These are phyloP conservation scores for Botrylloides violaceus DNA, from an alignment of 23 tunicate species.

Conservation along the genomic window DNA sequence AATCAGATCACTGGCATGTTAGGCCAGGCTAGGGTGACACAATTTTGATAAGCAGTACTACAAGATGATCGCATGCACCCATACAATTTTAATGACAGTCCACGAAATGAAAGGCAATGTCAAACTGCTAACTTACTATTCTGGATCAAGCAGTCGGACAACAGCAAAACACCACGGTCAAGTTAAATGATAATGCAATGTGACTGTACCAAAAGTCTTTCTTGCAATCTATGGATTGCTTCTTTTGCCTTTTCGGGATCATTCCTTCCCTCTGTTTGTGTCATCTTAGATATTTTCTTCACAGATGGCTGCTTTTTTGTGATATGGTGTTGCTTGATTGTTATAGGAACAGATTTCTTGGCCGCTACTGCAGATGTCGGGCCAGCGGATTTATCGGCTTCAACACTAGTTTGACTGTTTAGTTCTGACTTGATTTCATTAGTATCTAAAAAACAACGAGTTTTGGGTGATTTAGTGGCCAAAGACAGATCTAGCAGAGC, in stretches of 20 bases:
- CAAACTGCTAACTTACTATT: too few relatives aligned
- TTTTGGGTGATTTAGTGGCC: too few relatives aligned
- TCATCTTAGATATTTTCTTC: not conserved
- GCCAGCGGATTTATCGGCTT: not conserved
- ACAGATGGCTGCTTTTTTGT: too few relatives aligned
- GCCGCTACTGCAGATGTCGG: not conserved
- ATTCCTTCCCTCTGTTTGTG: constrained; percentile 14
- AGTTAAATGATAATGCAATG: not conserved
- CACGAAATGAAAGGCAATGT: too few relatives aligned
- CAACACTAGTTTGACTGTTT: not conserved
- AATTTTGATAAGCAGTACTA: too few relatives aligned
- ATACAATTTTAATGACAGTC: too few relatives aligned
- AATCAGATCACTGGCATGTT: too few relatives aligned
- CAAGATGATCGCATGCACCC: too few relatives aligned
- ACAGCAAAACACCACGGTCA: too few relatives aligned
- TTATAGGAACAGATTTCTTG: not conserved
- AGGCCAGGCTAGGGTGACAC: too few relatives aligned
- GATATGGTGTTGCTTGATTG: too few relatives aligned
- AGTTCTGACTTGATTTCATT: not conserved
- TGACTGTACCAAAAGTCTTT: not conserved
- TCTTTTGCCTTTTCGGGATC: constrained; percentile 23
- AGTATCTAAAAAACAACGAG: not conserved
- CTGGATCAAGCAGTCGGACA: too few relatives aligned
- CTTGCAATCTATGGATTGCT: constrained; percentile 17
- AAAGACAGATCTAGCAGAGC: not conserved